Conservation (phyloP, 64 coral and sea anemone genomes). For the Cladopsammia gracilis region DNA sequence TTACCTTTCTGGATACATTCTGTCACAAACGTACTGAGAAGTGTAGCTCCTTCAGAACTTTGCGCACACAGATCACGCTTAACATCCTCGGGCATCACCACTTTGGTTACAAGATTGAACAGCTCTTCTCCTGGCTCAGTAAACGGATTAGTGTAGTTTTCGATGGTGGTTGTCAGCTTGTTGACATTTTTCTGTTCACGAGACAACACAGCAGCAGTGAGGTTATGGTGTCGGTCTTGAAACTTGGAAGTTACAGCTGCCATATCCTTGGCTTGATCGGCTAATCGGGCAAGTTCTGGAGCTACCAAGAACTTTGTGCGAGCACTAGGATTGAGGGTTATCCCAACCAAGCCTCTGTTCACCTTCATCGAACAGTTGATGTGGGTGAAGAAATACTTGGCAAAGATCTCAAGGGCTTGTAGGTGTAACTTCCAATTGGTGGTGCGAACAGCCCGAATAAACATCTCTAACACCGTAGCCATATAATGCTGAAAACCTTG, state of each 20-base stretch:
- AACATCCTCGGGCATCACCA: too few relatives aligned
- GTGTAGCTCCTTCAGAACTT: too few relatives aligned
- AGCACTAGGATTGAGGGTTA: too few relatives aligned
- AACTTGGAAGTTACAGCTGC: slow-evolving; percentile 4
- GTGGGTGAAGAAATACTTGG: slow-evolving; percentile 23
- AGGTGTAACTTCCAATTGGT: slow-evolving; percentile 16
- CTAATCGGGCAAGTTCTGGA: background rate
- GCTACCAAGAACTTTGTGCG: too few relatives aligned
- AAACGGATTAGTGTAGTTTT: slow-evolving; percentile 52
- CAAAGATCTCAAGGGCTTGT: slow-evolving; percentile 17
- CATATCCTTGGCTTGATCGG: slow-evolving; percentile 21
- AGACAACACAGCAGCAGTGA: background rate
- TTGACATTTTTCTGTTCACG: slow-evolving; percentile 37
- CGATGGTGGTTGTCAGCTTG: slow-evolving; percentile 24
- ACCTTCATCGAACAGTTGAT: too few relatives aligned
- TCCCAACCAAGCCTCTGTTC: too few relatives aligned
- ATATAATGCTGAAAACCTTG: slow-evolving; percentile 7
- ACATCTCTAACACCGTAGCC: background rate
- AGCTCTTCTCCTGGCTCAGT: background rate
- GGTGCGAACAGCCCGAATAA: background rate
- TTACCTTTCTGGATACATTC: too few relatives aligned
- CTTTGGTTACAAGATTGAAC: too few relatives aligned
- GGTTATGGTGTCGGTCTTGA: slow-evolving; percentile 24
- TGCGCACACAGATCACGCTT: too few relatives aligned
- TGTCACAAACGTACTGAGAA: too few relatives aligned